Base-by-base conservation (phyloP, 2,797 vertebrate genomes). In the Poliocrania exsul region DNA sequence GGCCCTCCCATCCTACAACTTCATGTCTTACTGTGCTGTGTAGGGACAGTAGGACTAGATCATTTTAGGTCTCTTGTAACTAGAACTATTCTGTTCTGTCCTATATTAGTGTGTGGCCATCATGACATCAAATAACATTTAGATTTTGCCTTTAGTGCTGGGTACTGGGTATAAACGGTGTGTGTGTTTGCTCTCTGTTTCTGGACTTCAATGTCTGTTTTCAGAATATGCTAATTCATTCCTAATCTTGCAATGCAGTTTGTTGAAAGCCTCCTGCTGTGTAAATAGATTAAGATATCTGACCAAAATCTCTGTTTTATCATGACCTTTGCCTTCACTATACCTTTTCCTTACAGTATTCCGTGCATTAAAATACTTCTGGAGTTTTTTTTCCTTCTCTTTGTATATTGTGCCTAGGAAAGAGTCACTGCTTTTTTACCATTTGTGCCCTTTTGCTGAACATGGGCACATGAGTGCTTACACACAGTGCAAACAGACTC, bases 261-360 rank as follows among this genome's bases (percentile, higher is more conserved):
- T 85, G 61, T 81, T 84, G 74, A 88, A 91, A 84, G 11, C 29
- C 19, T 92, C 70, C 84, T 5, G 4, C 73, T 96, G 62, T 82
- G 71, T 88, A 90, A 94, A 85, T 33, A 82, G 66, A 82, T 89
- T 72, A 69, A 71, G 74, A 54, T 13, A 72, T 81, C 26, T 79
- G 66, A 93, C 66, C 66, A 50, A 78, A 86, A 50, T 50, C 49
- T 80, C 80, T 78, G 40, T 71, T 91, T 85, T 90, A 42, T 75
- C 66, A 50, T 61, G 77, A 88, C 71, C 66, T 87, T 78, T 92
- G 66, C 71, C n/a, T 72, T 84, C 24, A 16, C 62, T 81, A 8
- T 64, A 71, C 16, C 28, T 88, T 84, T 93, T 19, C 7, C 88
- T 61, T 81, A n/a, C 47, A 29, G 19, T 65, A 72, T 69, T 61